These are phyloP conservation scores for Anastrepha obliqua DNA, from an alignment of 1,140 invertebrate species.

Conservation along the genomic window DNA sequence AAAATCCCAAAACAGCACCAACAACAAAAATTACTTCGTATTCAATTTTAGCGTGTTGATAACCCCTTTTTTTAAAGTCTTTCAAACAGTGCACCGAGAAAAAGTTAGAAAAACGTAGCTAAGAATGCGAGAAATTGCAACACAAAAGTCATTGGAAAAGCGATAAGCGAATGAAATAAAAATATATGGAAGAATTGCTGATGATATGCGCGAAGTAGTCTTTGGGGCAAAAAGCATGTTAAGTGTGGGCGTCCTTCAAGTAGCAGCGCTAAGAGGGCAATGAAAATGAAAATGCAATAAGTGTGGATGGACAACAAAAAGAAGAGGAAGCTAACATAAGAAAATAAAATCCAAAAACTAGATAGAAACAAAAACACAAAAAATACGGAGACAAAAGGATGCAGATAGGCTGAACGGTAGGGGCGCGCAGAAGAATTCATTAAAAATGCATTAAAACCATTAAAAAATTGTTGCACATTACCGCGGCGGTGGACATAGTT, in stretches of 20 bases:
- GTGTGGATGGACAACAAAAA: not conserved
- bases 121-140: not conserved
- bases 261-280: conserved; percentile 31
- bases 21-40: not conserved
- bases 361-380: not conserved
- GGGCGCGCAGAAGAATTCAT: not conserved
- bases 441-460: conserved; percentile 42
- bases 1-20: not conserved
- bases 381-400: not conserved
- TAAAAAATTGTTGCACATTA: conserved; percentile 38
- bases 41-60: not conserved
- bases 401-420: not conserved
- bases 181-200: conserved; percentile 10
- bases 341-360: not conserved
- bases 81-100: not conserved
- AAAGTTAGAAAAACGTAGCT: not conserved
- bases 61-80: not conserved
- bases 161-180: conserved; percentile 28
- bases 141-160: conserved; percentile 13
- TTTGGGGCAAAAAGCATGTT: conserved; percentile 21
- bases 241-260: conserved; percentile 17
- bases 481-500: not conserved
- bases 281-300: conserved; percentile 32
- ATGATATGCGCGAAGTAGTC: not conserved
- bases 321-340: not conserved